Evolutionary conservation across 2,113 vertebrate genomes (phyloP).

Genomic region (Oncorhynchus keta): DNA sequence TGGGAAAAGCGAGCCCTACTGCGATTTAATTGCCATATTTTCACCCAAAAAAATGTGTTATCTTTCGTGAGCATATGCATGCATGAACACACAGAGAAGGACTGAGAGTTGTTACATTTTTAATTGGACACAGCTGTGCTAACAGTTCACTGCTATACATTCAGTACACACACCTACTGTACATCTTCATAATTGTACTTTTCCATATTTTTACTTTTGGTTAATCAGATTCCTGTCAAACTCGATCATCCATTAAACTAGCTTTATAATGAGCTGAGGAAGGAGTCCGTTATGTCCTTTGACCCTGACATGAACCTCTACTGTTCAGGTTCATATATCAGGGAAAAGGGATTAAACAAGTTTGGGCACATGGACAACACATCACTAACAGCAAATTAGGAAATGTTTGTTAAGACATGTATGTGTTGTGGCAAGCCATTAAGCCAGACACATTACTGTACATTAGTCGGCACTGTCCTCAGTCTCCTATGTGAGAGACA

Average conservation of each 20-base stretch:
- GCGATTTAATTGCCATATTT: neutral
- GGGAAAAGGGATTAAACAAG: neutral
- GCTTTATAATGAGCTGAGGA: neutral
- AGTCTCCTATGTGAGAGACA: neutral
- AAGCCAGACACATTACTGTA: neutral
- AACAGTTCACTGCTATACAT: neutral
- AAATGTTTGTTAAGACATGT: neutral
- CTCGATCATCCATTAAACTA: neutral
- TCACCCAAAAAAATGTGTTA: conserved; percentile 1
- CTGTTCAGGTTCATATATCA: neutral
- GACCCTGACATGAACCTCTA: neutral
- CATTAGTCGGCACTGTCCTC: neutral
- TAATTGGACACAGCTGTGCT: conserved; percentile 46
- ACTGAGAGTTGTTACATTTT: conserved; percentile 19
- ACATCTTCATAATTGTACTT: too few relatives aligned
- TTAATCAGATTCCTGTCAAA: neutral
- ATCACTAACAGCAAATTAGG: neutral
- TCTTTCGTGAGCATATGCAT: neutral
- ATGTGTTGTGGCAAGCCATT: neutral
- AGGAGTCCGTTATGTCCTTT: neutral
- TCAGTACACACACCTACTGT: too few relatives aligned
- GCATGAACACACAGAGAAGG: conserved; percentile 4
- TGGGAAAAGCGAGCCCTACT: neutral
- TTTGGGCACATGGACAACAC: neutral
- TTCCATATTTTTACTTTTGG: too few relatives aligned